A percentile compares a stretch with the other conserved stretches of the same genome.
These are phyloP conservation scores for Fissipunctia ypsillon DNA, from an alignment of 2,888 invertebrate species.

Conservation along the genomic window DNA sequence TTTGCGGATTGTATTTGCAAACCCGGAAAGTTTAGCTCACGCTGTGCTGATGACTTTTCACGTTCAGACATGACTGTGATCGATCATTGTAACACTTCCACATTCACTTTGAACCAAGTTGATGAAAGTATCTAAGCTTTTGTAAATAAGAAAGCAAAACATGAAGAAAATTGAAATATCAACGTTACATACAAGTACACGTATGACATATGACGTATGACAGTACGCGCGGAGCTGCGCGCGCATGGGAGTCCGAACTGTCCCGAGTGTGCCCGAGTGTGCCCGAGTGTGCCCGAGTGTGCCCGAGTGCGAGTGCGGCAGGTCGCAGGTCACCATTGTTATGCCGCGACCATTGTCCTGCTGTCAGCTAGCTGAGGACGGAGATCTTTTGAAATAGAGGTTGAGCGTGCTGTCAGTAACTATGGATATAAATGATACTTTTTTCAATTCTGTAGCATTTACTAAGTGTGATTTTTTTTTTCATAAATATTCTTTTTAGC, in stretches of 20 bases:
- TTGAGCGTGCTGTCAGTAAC: not conserved
- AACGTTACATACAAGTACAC: not conserved
- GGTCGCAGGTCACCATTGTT: conserved; percentile 49
- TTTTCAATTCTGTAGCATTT: not conserved
- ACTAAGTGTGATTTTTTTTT: not conserved
- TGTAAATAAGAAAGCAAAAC: not conserved
- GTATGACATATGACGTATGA: not conserved
- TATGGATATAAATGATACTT: not conserved
- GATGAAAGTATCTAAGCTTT: not conserved
- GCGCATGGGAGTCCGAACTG: conserved; percentile 13
- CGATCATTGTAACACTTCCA: not conserved
- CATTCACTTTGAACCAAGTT: not conserved
- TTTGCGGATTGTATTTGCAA: not conserved
- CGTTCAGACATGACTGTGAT: not conserved
- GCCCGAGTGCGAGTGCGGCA: conserved; percentile 9
- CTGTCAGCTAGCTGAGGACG: conserved; percentile 22
- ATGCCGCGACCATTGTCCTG: conserved; percentile 39
- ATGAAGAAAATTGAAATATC: not conserved
- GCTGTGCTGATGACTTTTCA: not conserved
- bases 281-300: conserved; percentile 18
- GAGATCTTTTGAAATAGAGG: conserved; percentile 16
- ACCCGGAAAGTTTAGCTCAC: too few relatives aligned
- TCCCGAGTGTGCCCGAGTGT: conserved; percentile 7
- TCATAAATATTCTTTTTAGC: not conserved
- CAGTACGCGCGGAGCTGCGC: not conserved